Evolutionary conservation across 2,888 invertebrate genomes (phyloP).

Genomic region (Tridacna crocea): DNA sequence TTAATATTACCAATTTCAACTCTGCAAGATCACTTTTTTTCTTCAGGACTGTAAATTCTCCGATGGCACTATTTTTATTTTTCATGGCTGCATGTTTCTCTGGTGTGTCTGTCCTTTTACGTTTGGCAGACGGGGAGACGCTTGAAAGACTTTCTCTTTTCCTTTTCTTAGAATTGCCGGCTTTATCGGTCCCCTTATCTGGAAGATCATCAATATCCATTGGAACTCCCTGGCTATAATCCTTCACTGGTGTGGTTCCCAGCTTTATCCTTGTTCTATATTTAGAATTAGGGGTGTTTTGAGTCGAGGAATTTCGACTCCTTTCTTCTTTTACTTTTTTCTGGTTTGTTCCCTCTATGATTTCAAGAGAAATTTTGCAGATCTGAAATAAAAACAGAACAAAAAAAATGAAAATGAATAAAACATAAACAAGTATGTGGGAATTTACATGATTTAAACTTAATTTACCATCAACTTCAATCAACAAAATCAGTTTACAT

Average conservation of each 20-base stretch:
- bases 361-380: constrained; percentile 30
- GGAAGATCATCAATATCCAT: constrained; percentile 3
- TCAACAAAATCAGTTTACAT: too few species aligned
- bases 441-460: too few species aligned
- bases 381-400: constrained; percentile 32
- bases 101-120: constrained; percentile 16
- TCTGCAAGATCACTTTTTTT: constrained; percentile 15
- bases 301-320: background rate
- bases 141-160: constrained; percentile 20
- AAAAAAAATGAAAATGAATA: too few species aligned
- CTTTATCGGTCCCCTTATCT: background rate
- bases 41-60: background rate
- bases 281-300: constrained; percentile 31
- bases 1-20: background rate
- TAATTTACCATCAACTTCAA: too few species aligned
- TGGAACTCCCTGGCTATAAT: constrained; percentile 45
- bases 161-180: constrained; percentile 2
- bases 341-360: constrained; percentile 34
- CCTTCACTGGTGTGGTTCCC: constrained; percentile 42
- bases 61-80: background rate
- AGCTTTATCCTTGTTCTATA: constrained; percentile 53
- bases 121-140: constrained; percentile 18
- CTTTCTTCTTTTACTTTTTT: background rate
- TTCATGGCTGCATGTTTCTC: background rate
- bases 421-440: background rate